Percentiles rank a stretch among this genome's conserved stretches.
These are phyloP conservation scores for Neelides folsomi DNA, from an alignment of 2,888 invertebrate species.

Conservation along the genomic window DNA sequence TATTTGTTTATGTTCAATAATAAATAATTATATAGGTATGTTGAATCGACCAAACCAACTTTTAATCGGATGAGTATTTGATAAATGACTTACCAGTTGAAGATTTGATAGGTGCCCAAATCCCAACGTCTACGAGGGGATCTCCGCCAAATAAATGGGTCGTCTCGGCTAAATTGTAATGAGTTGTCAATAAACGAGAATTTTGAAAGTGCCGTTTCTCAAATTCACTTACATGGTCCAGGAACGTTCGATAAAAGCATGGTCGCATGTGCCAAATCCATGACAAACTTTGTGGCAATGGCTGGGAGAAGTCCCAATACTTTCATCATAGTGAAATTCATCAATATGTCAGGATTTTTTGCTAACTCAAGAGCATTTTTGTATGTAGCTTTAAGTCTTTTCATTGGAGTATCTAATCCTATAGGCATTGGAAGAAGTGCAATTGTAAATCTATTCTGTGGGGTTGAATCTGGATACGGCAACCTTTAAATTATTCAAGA, in stretches of 20 bases:
- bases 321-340: slow-evolving; percentile 23
- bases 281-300: slow-evolving; percentile 16
- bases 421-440: slow-evolving; percentile 16
- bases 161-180: not conserved
- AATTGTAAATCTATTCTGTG: slow-evolving; percentile 23
- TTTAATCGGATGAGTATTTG: too few relatives aligned
- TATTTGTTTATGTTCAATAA: too few relatives aligned
- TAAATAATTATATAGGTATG: too few relatives aligned
- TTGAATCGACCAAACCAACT: too few relatives aligned
- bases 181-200: too few relatives aligned
- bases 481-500: too few relatives aligned
- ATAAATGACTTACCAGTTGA: slow-evolving; percentile 19
- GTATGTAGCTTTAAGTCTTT: slow-evolving; percentile 9
- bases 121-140: slow-evolving; percentile 25
- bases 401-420: slow-evolving; percentile 7
- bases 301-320: slow-evolving; percentile 24
- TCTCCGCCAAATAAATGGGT: slow-evolving; percentile 11
- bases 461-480: slow-evolving; percentile 22
- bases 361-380: not conserved
- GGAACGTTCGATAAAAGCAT: slow-evolving; percentile 5
- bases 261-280: slow-evolving; percentile 9
- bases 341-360: slow-evolving; percentile 17
- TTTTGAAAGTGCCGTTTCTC: too few relatives aligned
- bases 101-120: slow-evolving; percentile 29
- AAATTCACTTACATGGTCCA: slow-evolving; percentile 1